Conservation (phyloP, 1,140 invertebrate genomes). For the Portunus trituberculatus region DNA sequence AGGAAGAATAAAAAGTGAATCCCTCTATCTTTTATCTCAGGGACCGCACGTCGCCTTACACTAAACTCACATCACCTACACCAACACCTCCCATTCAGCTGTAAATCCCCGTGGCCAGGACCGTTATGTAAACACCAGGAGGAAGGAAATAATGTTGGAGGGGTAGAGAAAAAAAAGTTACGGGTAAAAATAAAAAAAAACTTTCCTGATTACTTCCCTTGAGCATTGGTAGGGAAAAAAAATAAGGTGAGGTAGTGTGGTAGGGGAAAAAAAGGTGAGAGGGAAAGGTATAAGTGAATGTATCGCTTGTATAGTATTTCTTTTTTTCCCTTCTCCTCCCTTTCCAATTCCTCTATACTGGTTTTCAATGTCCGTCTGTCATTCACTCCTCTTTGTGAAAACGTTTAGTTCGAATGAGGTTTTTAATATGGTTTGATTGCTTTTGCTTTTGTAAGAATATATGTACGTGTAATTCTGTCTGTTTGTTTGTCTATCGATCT, state of each 20-base stretch:
- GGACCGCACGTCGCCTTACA: background rate
- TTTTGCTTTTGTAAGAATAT: background rate
- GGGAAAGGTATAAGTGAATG: constrained; percentile 23
- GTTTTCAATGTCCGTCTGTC: too few species aligned
- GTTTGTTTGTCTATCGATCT: too few species aligned
- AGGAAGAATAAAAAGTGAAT: too few species aligned
- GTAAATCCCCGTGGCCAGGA: background rate
- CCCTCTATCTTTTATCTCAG: too few species aligned
- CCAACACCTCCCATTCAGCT: background rate
- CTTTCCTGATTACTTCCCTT: background rate
- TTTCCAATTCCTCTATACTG: background rate
- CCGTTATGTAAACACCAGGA: background rate
- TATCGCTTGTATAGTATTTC: background rate
- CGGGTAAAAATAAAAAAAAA: background rate
- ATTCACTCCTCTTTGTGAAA: too few species aligned
- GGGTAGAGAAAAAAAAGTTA: background rate
- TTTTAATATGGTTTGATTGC: background rate
- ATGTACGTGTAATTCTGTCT: background rate
- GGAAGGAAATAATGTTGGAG: background rate
- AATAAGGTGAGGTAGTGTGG: background rate
- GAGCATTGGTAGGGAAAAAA: background rate
- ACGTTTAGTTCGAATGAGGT: too few species aligned
- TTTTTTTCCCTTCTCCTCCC: background rate
- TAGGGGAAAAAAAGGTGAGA: background rate
- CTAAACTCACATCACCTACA: background rate